Base-by-base conservation (phyloP, 2,797 vertebrate species). In the Sebastiscus albofasciatus region DNA sequence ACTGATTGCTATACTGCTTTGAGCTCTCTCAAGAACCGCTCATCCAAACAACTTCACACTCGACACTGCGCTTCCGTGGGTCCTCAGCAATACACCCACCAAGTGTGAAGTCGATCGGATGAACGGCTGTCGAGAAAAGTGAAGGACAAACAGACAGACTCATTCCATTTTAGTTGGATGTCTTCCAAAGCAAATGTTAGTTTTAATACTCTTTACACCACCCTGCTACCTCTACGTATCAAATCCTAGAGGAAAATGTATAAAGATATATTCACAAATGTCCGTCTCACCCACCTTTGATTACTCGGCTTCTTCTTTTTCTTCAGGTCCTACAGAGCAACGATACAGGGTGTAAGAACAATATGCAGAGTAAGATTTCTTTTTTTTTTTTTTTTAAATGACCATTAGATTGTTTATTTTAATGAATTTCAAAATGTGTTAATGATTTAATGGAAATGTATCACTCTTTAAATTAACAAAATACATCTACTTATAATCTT, bases 231-330 rank as follows among this genome's bases (percentile, higher is more conserved):
- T 22, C n/a, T 6, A 5, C 7, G 11, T 27, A 13, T 54, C 39
- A 27, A 34, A 69, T 14, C 6, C 3, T 11, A n/a, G 6, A 20
- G 31, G 24, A 39, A 42, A 70, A 58, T 18, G 3, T 52, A 49
- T 8, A 16, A 6, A 39, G 46, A 61, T 26, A 13, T 11, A 3
- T 46, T 24, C 3, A 70, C 1, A 60, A 26, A 3, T 1, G 6
- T 1, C 24, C 1, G 31, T 33, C 5, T 22, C 20, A 85, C 94
- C 36, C 84, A 99, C 98, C 95, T 96, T 58, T 93, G 93, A 80
- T 95, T 96, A 55, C 92, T 95, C 11, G 84, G 76, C 80, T 94
- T 97, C 86, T 94, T 97, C 88, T 95, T 97, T 67, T 92, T 97
- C 89, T 95, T 97, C 22, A 89, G 42, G 1, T 95, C 94, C 95